Conservation (phyloP, 2,797 vertebrate genomes). For the Luscinia luscinia region DNA sequence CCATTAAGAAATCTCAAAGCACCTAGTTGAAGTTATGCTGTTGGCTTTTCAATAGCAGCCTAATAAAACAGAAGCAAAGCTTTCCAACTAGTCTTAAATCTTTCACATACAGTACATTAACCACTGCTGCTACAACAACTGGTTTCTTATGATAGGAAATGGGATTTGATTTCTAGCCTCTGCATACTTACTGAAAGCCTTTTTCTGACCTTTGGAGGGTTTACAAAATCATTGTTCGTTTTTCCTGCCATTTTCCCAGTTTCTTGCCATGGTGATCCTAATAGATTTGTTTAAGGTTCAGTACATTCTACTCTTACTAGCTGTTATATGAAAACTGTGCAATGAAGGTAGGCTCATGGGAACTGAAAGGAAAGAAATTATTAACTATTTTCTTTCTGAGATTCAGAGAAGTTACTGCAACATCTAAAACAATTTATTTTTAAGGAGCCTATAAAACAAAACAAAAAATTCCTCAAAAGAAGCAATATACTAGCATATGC, state of each 20-base stretch:
- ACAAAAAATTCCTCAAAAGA: constrained; percentile 44
- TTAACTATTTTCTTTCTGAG: constrained; percentile 59
- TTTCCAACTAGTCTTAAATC: constrained; percentile 86
- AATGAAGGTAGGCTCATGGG: constrained; percentile 48
- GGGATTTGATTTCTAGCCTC: constrained; percentile 82
- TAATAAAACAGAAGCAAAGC: constrained; percentile 85
- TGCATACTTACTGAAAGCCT: constrained; percentile 77
- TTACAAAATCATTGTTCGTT: constrained; percentile 78
- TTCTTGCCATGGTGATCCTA: constrained; percentile 65
- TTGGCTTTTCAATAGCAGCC: constrained; percentile 85
- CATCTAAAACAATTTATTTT: constrained; percentile 57
- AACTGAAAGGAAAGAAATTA: constrained; percentile 50
- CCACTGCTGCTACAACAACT: constrained; percentile 81
- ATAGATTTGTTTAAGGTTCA: constrained; percentile 69
- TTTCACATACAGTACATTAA: constrained; percentile 85
- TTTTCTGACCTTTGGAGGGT: constrained; percentile 75
- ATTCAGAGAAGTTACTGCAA: constrained; percentile 29
- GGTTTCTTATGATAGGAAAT: constrained; percentile 88
- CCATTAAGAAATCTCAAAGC: constrained; percentile 87
- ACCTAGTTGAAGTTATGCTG: constrained; percentile 81
- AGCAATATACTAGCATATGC: background rate
- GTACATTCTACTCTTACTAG: constrained; percentile 41
- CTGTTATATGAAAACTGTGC: constrained; percentile 9
- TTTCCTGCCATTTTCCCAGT: constrained; percentile 52
- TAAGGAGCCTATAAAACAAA: constrained; percentile 28